Evolutionary conservation across 2,888 invertebrate species (phyloP), one percentile per base, ranked within the genome.

Genomic region (Hylaea fasciaria): DNA sequence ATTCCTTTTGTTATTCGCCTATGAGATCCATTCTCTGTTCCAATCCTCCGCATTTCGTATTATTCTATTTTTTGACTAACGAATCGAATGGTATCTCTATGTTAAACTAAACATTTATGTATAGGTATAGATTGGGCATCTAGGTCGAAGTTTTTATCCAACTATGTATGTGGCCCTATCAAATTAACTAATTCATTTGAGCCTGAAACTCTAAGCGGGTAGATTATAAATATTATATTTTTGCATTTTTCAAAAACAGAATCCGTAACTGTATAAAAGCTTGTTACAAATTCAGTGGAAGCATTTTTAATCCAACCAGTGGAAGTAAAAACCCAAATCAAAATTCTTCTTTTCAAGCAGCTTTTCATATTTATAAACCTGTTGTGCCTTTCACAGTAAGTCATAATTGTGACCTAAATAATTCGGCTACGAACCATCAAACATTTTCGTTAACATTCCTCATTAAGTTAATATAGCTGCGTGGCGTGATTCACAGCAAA

Each of bases 31-130:
- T 86, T 85, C 85, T 81, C 83, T 74, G 73, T 78, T 81, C 80
- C 84, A 78, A 83, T 82, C 78, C 82, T 76, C 79, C 73, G 82
- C 80, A 81, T 86, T 89, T 87, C 85, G 82, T 83, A 88, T 89
- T 86, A 85, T 86, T 88, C 85, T 83, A 77, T 84, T 90, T 86
- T 86, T 80, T 74, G 77, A 80, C 87, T 87, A 89, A 87, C 89
- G 88, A 90, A 91, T 89, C 81, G 85, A 85, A 86, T 82, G 85
- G 85, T 87, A 82, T 81, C 79, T 82, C 82, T 80, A 78, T 80
- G 78, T 84, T 84, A 76, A 81, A 79, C 80, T 79, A 78, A 77
- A 77, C 81, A 80, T 80, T 77, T 76, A 77, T 77, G 72, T 73
- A 73, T 69, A 74, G 72, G 73, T 69, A 44, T 48, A 47, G 46